Evolutionary conservation across 2,888 invertebrate species (phyloP), one percentile per base, ranked within the genome.

Genomic region (Ptychoptera contaminata): DNA sequence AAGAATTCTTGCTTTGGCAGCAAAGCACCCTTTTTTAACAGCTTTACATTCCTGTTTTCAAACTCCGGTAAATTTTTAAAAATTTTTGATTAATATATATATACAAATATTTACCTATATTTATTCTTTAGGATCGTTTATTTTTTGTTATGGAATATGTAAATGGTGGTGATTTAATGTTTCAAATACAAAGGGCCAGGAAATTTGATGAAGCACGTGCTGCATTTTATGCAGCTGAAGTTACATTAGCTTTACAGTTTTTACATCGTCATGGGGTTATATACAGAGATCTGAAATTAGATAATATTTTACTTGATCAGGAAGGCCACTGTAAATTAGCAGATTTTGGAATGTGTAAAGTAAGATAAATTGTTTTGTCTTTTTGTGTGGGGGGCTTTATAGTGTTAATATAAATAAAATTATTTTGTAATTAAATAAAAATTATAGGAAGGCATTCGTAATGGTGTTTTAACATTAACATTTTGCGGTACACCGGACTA

Each of bases 131-230:
- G 68, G 93, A 93, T 65, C 80, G 92, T 10, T 73, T 98, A 52
- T 97, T 96, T 75, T 97, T 98, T 70, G 94, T 97, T 52, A 98
- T 98, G 97, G 97, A 97, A 70, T 97, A 96, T 68, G 96, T 98
- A 44, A 92, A 96, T 68, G 98, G 97, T 54, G 97, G 96, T 55
- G 96, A 91, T 70, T 74, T 96, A 56, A 96, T 96, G 94, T 96
- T 96, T 73, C 97, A 98, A 79, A 98, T 98, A 55, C 97, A 98
- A 70, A 78, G 91, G 59, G 92, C 96, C 49, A 75, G 96, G 50
- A 96, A 96, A 70, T 98, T 98, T 69, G 96, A 97, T 67, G 96
- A 97, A 67, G 82, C 87, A 1, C 72, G 88, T 2, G 96, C 96
- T 14, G 77, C 74, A 53, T 76, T 98, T 70, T 98, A 98, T 69